Base-by-base conservation (phyloP, 1,140 invertebrate species). In the Oncopodura yosiiana region DNA sequence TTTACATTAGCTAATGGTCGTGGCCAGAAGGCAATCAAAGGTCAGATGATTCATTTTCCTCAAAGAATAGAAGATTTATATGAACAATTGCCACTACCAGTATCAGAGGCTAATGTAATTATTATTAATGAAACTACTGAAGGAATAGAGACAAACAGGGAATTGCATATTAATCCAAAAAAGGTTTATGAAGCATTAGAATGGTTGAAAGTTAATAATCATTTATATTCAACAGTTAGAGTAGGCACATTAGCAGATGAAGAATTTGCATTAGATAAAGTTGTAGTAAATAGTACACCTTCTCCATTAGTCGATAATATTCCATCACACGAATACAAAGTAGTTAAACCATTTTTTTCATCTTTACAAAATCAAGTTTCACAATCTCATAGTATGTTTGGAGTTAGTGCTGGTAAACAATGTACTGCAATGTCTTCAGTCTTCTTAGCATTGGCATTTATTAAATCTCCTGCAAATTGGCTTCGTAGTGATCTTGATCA, bases 31-130 rank as follows among this genome's bases (percentile, higher is more conserved):
- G 30, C 32, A 6, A 18, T 49, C 2, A 19, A 27, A 14, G 48
- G 48, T 19, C 5, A 14, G 2, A 12, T 6, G 19, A 36, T 49
- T 21, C 48, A 49, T 26, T 49, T 49, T 37, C 48, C 48, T 3
- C 48, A 49, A 21, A n/a, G 11, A 6, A 32, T 41, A 41, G 8
- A 41, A 6, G 38, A 41, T 9, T 6, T 41, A n/a, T 5, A 6
- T 9, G 38, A 41, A 18, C 38, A 41, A 41, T 21, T 41, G 38
- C 38, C 38, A 6, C 38, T 41, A 8, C 6, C 6, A 6, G 8
- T 41, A 16, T 6, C 6, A 8, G 16, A 41, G 6, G 6, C 38
- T 9, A 16, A 41, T 18, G 18, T 41, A 16, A 16, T 41, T 21
- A 18, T 41, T 6, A 16, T 49, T 11, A 18, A 36, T 9, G 48